phyloP scores from a whole-genome alignment of 1,140 invertebrate genomes.

The Frieseomelitta varia region DNA sequence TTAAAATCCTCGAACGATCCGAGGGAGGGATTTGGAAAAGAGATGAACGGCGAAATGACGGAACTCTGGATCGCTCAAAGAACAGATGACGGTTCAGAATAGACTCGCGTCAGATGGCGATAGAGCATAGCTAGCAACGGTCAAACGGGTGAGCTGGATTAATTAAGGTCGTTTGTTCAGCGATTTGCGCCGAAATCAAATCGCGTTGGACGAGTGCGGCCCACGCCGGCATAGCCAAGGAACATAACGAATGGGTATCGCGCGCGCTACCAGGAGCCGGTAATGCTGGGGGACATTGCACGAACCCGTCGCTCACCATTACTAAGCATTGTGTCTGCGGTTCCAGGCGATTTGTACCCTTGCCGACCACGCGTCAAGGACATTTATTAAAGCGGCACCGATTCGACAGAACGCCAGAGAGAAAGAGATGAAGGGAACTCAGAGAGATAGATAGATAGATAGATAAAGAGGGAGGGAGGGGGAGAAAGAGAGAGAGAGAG shows the following conservation, averaged over 20 bases:
- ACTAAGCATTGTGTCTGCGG: conserved; percentile 80
- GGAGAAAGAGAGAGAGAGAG: too few relatives aligned
- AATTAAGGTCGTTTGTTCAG: conserved; percentile 78
- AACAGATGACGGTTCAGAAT: conserved; percentile 3
- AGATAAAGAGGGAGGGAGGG: neutral
- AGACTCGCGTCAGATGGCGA: conserved; percentile 16
- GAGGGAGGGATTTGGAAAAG: neutral
- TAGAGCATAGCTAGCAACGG: conserved; percentile 7
- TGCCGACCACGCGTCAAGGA: conserved; percentile 69
- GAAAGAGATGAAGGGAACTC: neutral
- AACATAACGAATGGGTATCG: conserved; percentile 70
- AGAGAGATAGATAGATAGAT: neutral
- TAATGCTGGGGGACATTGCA: conserved; percentile 56
- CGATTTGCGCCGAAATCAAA: conserved; percentile 73
- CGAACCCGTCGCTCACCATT: conserved; percentile 74
- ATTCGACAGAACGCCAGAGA: conserved; percentile 26
- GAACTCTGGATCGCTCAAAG: neutral
- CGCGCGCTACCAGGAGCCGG: conserved; percentile 63
- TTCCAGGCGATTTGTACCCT: conserved; percentile 77
- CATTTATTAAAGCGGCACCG: conserved; percentile 75
- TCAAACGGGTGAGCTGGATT: conserved; percentile 63
- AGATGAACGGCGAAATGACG: neutral
- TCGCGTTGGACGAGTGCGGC: conserved; percentile 60
- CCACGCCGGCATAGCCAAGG: conserved; percentile 53
- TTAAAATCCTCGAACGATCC: too few relatives aligned